Conservation (phyloP, 2,797 vertebrate species). For the Cheracebus regulus region DNA sequence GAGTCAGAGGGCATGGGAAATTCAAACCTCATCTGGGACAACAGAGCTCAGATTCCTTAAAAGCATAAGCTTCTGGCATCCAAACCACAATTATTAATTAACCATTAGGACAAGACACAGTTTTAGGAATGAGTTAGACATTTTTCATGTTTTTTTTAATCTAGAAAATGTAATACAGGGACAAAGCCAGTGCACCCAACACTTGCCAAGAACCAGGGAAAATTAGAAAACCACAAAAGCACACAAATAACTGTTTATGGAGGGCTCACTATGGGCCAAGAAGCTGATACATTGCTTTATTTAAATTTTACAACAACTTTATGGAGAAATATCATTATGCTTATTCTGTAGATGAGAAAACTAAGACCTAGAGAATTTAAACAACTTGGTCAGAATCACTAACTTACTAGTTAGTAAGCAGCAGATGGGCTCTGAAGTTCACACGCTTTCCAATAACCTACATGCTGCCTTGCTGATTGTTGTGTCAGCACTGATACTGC, state of each 20-base stretch:
- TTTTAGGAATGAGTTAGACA: background rate
- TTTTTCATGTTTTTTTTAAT: background rate
- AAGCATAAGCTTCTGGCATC: conserved; percentile 23
- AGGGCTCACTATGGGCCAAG: background rate
- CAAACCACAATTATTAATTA: conserved; percentile 52
- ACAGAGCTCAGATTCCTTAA: conserved; percentile 7
- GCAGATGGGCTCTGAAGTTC: background rate
- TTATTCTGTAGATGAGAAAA: background rate
- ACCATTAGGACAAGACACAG: background rate
- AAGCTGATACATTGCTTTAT: background rate
- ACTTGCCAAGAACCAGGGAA: background rate
- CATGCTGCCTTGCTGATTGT: too few relatives aligned
- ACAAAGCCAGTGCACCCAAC: background rate
- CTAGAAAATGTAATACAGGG: background rate
- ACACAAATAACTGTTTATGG: background rate
- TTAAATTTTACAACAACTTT: background rate
- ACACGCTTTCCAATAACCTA: background rate
- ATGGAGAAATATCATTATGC: background rate
- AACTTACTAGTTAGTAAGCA: too few relatives aligned
- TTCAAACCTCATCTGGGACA: background rate
- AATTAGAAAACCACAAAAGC: background rate
- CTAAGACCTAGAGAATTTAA: background rate
- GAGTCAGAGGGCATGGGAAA: conserved; percentile 37
- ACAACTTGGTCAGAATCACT: too few relatives aligned
- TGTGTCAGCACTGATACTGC: background rate